Evolutionary conservation across 1,140 invertebrate species (phyloP), one percentile per base, ranked within the genome.

Genomic region (Panagrolaimus sp.): DNA sequence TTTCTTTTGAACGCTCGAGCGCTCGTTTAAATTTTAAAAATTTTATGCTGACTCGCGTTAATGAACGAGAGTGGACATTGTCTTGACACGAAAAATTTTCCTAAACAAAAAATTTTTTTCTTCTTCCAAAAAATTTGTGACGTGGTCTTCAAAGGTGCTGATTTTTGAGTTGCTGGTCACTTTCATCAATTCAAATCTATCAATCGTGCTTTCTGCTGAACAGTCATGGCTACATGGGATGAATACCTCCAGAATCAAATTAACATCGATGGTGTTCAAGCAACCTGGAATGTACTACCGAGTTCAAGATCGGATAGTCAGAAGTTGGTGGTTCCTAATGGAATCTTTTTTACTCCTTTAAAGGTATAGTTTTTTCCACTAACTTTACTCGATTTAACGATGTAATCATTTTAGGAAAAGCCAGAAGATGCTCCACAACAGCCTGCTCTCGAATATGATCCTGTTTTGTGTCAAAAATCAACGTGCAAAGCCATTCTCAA

Each of bases 221-320:
- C 32, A 64, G n/a, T n/a, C n/a, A 77, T 77, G 75, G 63, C 78
- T 63, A 77, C 80, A 63, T 85, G 84, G 70, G 76, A 94, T 84
- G 92, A 98, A 86, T 98, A 95, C 85, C 96, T 98, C 83, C 91
- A 96, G 81, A 92, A 94, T 84, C 94, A 96, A 85, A 94, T 97
- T 85, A 94, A 96, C 83, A 87, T 91, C n/a, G 94, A 98, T 87
- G 96, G 96, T 24, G 89, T 98, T 63, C 89, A 95, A 63, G 91
- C 96, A 74, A 96, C 93, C 0, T 99, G 96, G 96, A 99, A 99
- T 85, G 91, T 97, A 21, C 97, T 94, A 93, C 95, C 96, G 14
- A 93, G 92, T 0, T 96, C 92, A 77, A 88, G 92, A 67, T 88
- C 97, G 38, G 96, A 99, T 86, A 64, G 78, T 45, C 77, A 78